Conservation (phyloP, 2,113 vertebrate species). For the Hippoglossus stenolepis region DNA sequence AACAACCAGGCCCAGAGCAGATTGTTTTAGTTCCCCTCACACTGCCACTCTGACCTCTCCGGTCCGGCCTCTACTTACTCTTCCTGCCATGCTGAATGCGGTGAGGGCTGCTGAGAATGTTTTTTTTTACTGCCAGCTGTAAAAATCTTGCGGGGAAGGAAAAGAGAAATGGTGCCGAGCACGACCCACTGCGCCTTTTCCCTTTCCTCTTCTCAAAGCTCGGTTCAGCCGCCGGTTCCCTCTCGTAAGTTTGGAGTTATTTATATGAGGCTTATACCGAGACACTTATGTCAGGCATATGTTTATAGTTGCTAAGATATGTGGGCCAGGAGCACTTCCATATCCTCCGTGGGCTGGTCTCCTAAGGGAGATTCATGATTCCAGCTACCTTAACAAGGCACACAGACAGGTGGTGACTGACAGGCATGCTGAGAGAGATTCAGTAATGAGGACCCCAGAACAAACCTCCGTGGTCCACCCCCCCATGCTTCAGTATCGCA, state of each 20-base stretch:
- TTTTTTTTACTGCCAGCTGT: constrained; percentile 55
- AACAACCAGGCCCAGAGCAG: constrained; percentile 50
- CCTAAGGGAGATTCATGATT: constrained; percentile 67
- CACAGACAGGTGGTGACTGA: constrained; percentile 77
- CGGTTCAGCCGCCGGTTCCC: constrained; percentile 38
- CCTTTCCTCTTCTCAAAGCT: constrained; percentile 21
- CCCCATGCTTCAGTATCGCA: constrained; percentile 45
- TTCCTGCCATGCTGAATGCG: constrained; percentile 53
- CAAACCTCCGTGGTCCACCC: constrained; percentile 44
- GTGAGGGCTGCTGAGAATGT: constrained; percentile 43
- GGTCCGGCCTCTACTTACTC: constrained; percentile 33
- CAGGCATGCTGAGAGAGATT: constrained; percentile 66
- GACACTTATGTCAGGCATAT: constrained; percentile 65
- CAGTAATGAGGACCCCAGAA: constrained; percentile 74
- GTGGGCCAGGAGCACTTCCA: constrained; percentile 47
- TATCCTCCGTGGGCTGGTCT: constrained; percentile 58
- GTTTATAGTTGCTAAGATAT: constrained; percentile 66
- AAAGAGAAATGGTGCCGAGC: constrained; percentile 50
- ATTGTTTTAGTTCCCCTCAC: constrained; percentile 63
- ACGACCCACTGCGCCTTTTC: constrained; percentile 48
- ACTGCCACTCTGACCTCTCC: constrained; percentile 38
- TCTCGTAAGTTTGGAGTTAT: constrained; percentile 65
- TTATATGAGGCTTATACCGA: constrained; percentile 62
- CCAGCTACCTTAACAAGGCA: constrained; percentile 69
- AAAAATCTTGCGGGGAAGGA: constrained; percentile 59